Percentiles rank a stretch among this genome's conserved stretches.
These are phyloP conservation scores for Acleris holmiana DNA, from an alignment of 2,888 invertebrate species.

Conservation along the genomic window DNA sequence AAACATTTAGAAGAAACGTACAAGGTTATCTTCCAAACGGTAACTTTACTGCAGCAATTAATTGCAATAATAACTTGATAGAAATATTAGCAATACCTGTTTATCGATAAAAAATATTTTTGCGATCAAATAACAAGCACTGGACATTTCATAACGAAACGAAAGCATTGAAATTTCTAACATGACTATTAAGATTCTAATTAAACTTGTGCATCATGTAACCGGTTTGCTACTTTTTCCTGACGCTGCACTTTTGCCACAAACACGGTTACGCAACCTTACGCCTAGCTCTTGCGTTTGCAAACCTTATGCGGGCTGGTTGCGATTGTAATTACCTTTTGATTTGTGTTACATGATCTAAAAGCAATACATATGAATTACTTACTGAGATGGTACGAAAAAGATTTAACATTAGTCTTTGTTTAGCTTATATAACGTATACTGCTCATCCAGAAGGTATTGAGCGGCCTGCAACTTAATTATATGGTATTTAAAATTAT, in stretches of 20 bases:
- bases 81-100: background rate
- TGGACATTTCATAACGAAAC: background rate
- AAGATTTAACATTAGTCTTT: background rate
- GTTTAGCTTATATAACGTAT: background rate
- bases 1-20: no score
- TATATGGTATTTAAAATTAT: no score
- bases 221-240: slow-evolving; percentile 12
- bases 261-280: slow-evolving; percentile 12
- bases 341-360: slow-evolving; percentile 13
- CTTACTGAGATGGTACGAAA: background rate
- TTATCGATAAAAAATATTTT: no score
- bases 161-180: slow-evolving; percentile 18
- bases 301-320: slow-evolving; percentile 1
- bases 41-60: no score
- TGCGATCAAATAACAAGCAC: no score
- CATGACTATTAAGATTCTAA: background rate
- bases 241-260: slow-evolving; percentile 12
- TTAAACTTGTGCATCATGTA: slow-evolving; percentile 19
- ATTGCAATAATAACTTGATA: background rate
- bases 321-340: slow-evolving; percentile 16
- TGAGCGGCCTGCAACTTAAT: no score
- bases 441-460: no score
- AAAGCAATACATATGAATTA: slow-evolving; percentile 8
- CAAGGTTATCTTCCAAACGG: no score
- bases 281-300: background rate